These are phyloP conservation scores for Saccopteryx leptura DNA, from an alignment of 2,113 vertebrate genomes.

Conservation along the genomic window DNA sequence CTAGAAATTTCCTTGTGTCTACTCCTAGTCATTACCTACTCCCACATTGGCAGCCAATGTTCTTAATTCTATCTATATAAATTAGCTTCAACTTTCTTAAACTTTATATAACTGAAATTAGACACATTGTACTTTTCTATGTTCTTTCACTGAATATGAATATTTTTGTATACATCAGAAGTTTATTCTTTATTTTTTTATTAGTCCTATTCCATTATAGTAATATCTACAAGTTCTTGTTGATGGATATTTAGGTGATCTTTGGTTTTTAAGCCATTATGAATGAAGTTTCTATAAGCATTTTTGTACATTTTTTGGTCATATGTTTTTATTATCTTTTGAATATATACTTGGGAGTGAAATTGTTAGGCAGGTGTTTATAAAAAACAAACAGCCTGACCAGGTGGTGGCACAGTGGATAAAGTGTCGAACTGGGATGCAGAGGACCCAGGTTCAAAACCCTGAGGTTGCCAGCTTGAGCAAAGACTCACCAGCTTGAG, in stretches of 20 bases:
- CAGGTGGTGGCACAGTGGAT: too few relatives aligned
- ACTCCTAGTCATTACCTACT: neutral
- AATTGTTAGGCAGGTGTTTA: neutral
- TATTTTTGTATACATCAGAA: neutral
- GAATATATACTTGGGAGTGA: neutral
- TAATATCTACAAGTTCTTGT: neutral
- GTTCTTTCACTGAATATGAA: slow-evolving; percentile 30
- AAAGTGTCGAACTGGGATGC: too few relatives aligned
- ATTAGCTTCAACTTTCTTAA: slow-evolving; percentile 19
- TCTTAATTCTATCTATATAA: neutral
- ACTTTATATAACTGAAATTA: neutral
- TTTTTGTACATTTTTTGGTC: neutral
- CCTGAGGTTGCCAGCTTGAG: too few relatives aligned
- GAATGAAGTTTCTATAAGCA: neutral
- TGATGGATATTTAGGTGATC: neutral
- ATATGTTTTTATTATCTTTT: neutral
- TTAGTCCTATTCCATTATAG: neutral
- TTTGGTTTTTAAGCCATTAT: neutral
- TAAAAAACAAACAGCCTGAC: neutral
- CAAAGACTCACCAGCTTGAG: too few relatives aligned
- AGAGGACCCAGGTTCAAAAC: too few relatives aligned
- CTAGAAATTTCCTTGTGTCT: neutral
- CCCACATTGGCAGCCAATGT: neutral
- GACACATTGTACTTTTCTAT: neutral
- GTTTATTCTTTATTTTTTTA: neutral